Evolutionary conservation across 2,888 invertebrate species (phyloP).

Genomic region (Molanna angustata): DNA sequence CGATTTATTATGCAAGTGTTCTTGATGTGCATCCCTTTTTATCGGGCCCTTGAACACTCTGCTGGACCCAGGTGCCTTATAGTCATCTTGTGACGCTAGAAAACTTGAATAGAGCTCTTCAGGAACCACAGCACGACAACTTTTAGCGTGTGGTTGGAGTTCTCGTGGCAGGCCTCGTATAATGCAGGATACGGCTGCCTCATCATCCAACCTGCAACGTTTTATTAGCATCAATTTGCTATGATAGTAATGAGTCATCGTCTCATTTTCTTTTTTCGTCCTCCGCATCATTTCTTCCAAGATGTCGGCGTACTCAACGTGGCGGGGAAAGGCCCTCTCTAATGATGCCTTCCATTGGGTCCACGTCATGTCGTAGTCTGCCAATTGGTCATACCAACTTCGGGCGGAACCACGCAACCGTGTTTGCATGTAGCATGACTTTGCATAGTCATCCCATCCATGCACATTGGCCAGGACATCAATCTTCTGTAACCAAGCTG

Average conservation of each 20-base stretch:
- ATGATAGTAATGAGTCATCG: constrained; percentile 38
- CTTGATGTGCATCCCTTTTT: too few relatives aligned
- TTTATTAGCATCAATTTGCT: too few relatives aligned
- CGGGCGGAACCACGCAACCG: constrained; percentile 34
- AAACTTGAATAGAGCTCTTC: too few relatives aligned
- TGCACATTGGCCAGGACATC: constrained; percentile 36
- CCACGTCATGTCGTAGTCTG: constrained; percentile 35
- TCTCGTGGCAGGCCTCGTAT: too few relatives aligned
- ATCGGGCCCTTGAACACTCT: too few relatives aligned
- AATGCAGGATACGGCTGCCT: too few relatives aligned
- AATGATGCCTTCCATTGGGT: constrained; percentile 35
- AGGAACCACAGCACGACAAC: too few relatives aligned
- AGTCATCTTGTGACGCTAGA: too few relatives aligned
- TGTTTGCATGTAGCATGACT: constrained; percentile 20
- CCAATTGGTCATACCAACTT: constrained; percentile 35
- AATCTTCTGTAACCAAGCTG: constrained; percentile 36
- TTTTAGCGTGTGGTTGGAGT: too few relatives aligned
- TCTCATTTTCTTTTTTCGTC: constrained; percentile 33
- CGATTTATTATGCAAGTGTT: too few relatives aligned
- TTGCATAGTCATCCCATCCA: constrained; percentile 31
- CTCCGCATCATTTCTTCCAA: constrained; percentile 36
- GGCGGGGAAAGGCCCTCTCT: constrained; percentile 33
- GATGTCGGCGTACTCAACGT: constrained; percentile 35
- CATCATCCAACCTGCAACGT: too few relatives aligned
- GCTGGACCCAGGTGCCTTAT: too few relatives aligned